Evolutionary conservation across 1,140 invertebrate genomes (phyloP), one percentile per base, ranked within the genome.

Genomic region (Amyelois transitella): DNA sequence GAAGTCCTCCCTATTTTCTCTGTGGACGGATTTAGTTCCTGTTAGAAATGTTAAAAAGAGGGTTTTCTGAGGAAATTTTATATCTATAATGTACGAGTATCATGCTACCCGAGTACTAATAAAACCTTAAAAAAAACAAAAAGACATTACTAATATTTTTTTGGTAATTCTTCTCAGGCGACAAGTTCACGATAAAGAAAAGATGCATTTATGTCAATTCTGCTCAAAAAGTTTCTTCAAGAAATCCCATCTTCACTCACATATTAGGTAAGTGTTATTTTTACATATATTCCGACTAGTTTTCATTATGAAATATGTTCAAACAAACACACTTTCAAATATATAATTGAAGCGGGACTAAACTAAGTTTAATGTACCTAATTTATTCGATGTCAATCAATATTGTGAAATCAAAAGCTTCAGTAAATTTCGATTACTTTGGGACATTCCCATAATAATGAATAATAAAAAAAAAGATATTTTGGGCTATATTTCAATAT

Each of bases 201-300:
- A 72, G 43, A 45, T 67, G 2, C 80, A 85, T 53, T 43, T 85
- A 5, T 87, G 84, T 56, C 81, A 87, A 56, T 66, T 78, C 54
- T 87, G 84, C 60, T 85, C 84, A 2, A 87, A 87, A 44, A 76
- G 73, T 20, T 87, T 85, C 55, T 87, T 87, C 49, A 82, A 83
- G 49, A 82, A 78, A 58, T 75, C 77, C 62, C 72, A 76, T 56
- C 58, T 86, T 43, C 75, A 76, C 62, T 44, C 68, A 14, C 83
- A 86, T 65, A 66, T 86, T 48, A 71, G 79, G 83, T 81, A 59
- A 66, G 59, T 44, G 43, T 43, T 52, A 0, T n/a, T n/a, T n/a
- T n/a, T n/a, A n/a, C n/a, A n/a, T n/a, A n/a, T n/a, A n/a, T n/a
- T n/a, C n/a, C n/a, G n/a, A n/a, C n/a, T n/a, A n/a, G n/a, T n/a